Evolutionary conservation across 2,888 invertebrate genomes (phyloP).

Genomic region (Hartigia nigra): DNA sequence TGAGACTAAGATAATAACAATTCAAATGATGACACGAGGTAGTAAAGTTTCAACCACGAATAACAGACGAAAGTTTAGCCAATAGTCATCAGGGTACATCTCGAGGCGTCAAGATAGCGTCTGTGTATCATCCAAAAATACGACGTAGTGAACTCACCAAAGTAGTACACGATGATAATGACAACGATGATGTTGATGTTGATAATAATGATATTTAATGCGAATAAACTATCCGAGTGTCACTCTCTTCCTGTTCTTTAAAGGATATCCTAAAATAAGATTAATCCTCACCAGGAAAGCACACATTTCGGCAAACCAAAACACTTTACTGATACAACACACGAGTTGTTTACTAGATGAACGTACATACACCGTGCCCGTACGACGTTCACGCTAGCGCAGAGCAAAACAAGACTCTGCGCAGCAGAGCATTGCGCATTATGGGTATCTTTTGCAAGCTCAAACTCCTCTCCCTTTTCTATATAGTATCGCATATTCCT

Average conservation of each 20-base stretch:
- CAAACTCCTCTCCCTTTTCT: background rate
- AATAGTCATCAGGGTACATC: background rate
- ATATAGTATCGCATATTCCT: background rate
- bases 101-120: background rate
- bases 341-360: constrained; percentile 64
- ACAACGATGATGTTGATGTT: background rate
- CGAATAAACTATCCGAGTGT: background rate
- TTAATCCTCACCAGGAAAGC: constrained; percentile 30
- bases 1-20: background rate
- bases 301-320: constrained; percentile 44
- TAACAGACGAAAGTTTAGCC: background rate
- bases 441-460: constrained; percentile 50
- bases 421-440: constrained; percentile 55
- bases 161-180: background rate
- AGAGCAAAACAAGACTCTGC: constrained; percentile 63
- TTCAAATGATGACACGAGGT: background rate
- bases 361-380: constrained; percentile 56
- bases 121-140: constrained; percentile 22
- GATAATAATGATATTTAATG: background rate
- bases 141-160: constrained; percentile 13
- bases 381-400: constrained; percentile 45
- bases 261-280: background rate
- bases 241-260: background rate
- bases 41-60: background rate
- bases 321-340: constrained; percentile 55